Evolutionary conservation across 2,113 vertebrate genomes (phyloP), one percentile per base, ranked within the genome.

Genomic region (Verasper variegatus): DNA sequence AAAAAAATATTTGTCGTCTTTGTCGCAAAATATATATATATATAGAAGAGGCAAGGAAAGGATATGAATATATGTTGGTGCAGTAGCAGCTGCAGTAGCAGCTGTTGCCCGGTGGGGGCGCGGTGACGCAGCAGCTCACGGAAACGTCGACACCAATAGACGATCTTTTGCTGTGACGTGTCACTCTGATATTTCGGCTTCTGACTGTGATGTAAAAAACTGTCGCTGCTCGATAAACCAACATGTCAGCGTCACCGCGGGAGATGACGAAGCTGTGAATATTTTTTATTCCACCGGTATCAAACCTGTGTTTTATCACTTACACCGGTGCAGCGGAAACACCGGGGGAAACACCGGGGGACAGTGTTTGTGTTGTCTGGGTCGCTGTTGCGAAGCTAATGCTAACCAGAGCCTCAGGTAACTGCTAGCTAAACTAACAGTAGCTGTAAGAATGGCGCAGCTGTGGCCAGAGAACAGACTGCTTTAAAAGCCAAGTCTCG

Each of bases 351-450:
- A 12, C 3, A 35, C 31, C 31, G 21, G 20, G 0, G 13, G 65
- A 42, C 49, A 42, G 15, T 65, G 63, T n/a, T 60, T 63, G 5
- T 68, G 35, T 49, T 15, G 26, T 3, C 57, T 21, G 56, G 67
- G 63, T 57, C 15, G 47, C 18, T 51, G 47, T 51, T 72, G 87
- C 84, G 79, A 88, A 80, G 87, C 85, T 91, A 91, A 83, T 49
- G 35, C 20, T 8, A 42, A 20, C 12, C 31, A n/a, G 21, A 56
- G 54, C 54, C n/a, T 8, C 10, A 24, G 27, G 58, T 7, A 64
- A 15, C 15, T 51, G 47, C 47, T 51, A 51, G 47, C 47, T 51
- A 17, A 18, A 18, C 17, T 51, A 17, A 51, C 15, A 51, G 18
- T 5, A 18, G 5, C 10, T 18, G 47, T 7, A 2, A 7, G 47